Evolutionary conservation across 2,797 vertebrate genomes (phyloP), one percentile per base, ranked within the genome.

Genomic region (Etheostoma perlongum): DNA sequence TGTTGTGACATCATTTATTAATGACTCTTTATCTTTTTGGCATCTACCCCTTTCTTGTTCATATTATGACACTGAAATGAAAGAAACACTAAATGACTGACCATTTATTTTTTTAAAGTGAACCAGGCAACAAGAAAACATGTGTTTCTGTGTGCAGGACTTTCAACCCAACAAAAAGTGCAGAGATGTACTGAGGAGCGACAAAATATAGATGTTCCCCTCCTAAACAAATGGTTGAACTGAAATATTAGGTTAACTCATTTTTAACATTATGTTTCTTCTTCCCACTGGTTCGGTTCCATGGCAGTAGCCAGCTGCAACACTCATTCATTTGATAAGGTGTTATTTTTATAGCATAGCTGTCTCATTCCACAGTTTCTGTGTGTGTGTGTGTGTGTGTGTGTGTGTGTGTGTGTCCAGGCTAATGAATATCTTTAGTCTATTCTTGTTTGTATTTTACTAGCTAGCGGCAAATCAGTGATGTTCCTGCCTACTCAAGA

Each of bases 281-380:
- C 33, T 67, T 71, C 60, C 49, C 61, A 46, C 68, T 53, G 57
- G 23, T 30, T 49, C 44, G 3, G 27, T 15, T 81, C 49, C 30
- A 76, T 58, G 42, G 42, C 66, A n/a, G 70, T 2, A 36, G 42
- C 48, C 47, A 64, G 74, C 69, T 82, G 69, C 59, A 76, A 46
- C 23, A 2, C 65, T 82, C 75, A 59, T 78, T 80, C 75, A 81
- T 70, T 58, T 73, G 60, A 89, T 88, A 69, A 89, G 74, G 85
- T 78, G 75, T 64, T 85, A 54, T 82, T 82, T 86, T 90, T 86
- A 85, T 46, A 76, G 82, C 73, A 40, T 2, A 48, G 77, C 55
- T 52, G 19, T 21, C 47, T 62, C 25, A n/a, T 59, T 36, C 40
- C 61, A 51, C 70, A 59, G 61, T 30, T 46, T 70, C 36, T 42